phyloP scores from a whole-genome alignment of 2,888 invertebrate genomes.

The Stenotaenia linearis region DNA sequence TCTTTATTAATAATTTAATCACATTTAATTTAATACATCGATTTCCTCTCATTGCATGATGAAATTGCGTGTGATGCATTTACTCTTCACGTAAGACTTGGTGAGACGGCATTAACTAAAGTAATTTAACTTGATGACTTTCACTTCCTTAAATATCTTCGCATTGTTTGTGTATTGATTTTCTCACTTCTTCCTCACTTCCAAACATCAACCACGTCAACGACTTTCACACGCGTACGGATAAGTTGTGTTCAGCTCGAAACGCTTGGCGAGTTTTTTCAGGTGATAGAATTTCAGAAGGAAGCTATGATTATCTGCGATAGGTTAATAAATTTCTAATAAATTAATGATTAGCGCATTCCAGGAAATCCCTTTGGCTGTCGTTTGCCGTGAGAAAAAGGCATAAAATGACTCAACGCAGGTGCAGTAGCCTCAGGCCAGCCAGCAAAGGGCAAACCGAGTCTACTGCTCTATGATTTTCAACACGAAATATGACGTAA shows the following conservation, averaged over 20 bases:
- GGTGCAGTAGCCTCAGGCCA: background rate
- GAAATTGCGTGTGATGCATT: background rate
- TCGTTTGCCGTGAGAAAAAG: conserved; percentile 11
- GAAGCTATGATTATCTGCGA: conserved; percentile 3
- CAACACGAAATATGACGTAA: background rate
- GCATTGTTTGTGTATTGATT: background rate
- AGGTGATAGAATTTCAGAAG: conserved; percentile 15
- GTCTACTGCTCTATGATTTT: conserved; percentile 3
- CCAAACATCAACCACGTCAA: background rate
- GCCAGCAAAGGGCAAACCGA: background rate
- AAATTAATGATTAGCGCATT: conserved; percentile 14
- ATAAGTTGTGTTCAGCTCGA: background rate
- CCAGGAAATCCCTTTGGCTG: conserved; percentile 9
- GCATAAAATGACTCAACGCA: conserved; percentile 14
- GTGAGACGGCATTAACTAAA: background rate
- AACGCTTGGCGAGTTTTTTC: conserved; percentile 3
- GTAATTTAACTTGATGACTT: background rate
- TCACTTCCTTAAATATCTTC: background rate
- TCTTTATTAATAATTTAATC: background rate
- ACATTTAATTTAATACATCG: background rate
- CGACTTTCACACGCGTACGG: background rate
- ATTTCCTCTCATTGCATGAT: background rate
- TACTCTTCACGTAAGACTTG: background rate
- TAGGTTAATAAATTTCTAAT: conserved; percentile 21
- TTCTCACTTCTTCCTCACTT: background rate